A percentile compares a stretch with the other conserved stretches of the same genome.
Evolutionary conservation across 2,888 invertebrate genomes (phyloP).

Genomic region (Nematopogon swammerdamellus): DNA sequence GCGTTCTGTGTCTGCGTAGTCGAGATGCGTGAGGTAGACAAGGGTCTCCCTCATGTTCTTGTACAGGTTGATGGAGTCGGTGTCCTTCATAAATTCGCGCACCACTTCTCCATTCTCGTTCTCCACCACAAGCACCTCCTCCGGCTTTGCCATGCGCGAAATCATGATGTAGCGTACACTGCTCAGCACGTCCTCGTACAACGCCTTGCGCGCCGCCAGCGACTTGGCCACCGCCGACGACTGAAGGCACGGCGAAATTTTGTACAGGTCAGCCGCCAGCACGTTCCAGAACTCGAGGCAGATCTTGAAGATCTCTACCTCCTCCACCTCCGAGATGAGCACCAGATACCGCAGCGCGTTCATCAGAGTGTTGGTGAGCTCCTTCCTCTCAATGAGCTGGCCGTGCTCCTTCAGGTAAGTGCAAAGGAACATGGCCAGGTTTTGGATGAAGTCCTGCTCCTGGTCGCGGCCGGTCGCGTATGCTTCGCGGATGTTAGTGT

Average conservation of each 20-base stretch:
- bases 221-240: slow-evolving; percentile 40
- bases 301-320: slow-evolving; percentile 99
- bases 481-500: slow-evolving; percentile 90
- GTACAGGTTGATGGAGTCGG: slow-evolving; percentile 98
- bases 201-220: slow-evolving; percentile 61
- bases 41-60: slow-evolving; percentile 98
- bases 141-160: slow-evolving; percentile 99
- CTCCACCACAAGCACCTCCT: slow-evolving; percentile 98
- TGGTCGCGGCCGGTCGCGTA: slow-evolving; percentile 93
- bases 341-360: slow-evolving; percentile 86
- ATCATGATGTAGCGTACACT: slow-evolving; percentile 97
- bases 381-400: slow-evolving; percentile 79
- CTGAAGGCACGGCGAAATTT: slow-evolving; percentile 72
- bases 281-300: slow-evolving; percentile 99
- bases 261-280: slow-evolving; percentile 88
- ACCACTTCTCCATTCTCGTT: slow-evolving; percentile 99
- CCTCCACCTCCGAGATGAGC: slow-evolving; percentile 95
- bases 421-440: slow-evolving; percentile 94
- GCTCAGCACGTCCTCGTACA: slow-evolving; percentile 78
- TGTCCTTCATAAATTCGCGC: slow-evolving; percentile 99
- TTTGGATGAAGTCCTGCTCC: slow-evolving; percentile 99
- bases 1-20: slow-evolving; percentile 94
- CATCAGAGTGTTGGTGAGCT: slow-evolving; percentile 70
- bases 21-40: slow-evolving; percentile 98
- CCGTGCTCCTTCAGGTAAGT: slow-evolving; percentile 97